phyloP scores from a whole-genome alignment of 2,113 vertebrate genomes.

The Alosa alosa region DNA sequence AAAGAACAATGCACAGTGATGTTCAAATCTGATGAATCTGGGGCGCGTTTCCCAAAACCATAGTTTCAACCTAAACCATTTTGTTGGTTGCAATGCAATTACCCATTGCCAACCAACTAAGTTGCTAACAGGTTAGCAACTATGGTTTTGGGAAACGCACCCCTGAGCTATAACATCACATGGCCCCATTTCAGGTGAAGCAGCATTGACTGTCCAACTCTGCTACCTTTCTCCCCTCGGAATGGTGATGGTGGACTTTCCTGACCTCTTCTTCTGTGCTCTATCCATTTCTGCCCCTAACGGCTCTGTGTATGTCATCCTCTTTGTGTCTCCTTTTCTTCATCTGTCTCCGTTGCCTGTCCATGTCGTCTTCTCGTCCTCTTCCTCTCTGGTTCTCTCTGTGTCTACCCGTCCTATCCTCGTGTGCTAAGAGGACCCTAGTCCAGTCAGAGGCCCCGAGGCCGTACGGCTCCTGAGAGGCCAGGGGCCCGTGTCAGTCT shows the following conservation, averaged over 20 bases:
- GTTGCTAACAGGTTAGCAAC: no score
- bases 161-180: no score
- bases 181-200: neutral
- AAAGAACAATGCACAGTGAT: neutral
- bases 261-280: neutral
- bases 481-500: conserved; percentile 61
- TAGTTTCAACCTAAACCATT: no score
- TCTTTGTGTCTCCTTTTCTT: conserved; percentile 34
- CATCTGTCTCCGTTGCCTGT: conserved; percentile 29
- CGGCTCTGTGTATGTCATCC: neutral
- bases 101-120: no score
- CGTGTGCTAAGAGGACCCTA: conserved; percentile 64
- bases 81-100: no score
- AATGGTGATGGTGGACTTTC: neutral
- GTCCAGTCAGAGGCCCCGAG: conserved; percentile 64
- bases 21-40: no score
- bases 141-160: no score
- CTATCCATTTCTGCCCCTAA: neutral
- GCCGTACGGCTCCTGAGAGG: conserved; percentile 63
- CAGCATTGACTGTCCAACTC: neutral
- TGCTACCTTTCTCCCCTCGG: neutral
- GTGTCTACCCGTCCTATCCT: conserved; percentile 44
- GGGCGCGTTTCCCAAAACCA: no score
- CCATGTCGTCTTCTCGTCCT: neutral
- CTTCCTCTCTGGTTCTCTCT: conserved; percentile 40